A percentile compares a stretch with the other conserved stretches of the same genome.
Conservation (phyloP, 2,113 vertebrate species). For the Mionectes macconnelli region DNA sequence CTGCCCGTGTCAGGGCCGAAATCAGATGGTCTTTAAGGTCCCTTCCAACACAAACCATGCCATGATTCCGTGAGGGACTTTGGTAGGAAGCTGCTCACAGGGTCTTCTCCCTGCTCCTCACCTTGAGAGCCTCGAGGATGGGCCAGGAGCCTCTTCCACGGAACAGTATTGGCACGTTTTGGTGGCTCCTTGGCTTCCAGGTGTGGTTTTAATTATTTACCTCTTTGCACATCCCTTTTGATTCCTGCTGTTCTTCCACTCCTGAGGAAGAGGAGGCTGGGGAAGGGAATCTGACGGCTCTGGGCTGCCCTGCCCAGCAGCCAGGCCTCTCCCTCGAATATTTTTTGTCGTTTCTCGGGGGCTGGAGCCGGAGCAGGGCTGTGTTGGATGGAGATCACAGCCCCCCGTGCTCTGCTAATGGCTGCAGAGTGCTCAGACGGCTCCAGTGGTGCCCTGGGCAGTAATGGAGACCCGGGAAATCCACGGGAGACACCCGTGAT, state of each 20-base stretch:
- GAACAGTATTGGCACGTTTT: accelerated
- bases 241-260: neutral
- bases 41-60: neutral
- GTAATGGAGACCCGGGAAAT: neutral
- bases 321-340: neutral
- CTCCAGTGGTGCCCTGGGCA: neutral
- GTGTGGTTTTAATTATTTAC: neutral
- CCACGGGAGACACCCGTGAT: neutral
- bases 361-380: neutral
- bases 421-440: neutral
- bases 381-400: neutral
- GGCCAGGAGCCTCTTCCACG: neutral
- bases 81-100: neutral
- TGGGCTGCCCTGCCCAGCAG: neutral
- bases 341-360: neutral
- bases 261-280: neutral
- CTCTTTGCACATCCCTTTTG: neutral
- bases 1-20: neutral
- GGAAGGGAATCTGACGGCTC: accelerated
- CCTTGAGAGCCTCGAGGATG: neutral
- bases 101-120: neutral
- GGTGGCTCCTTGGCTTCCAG: neutral
- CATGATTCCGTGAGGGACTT: neutral
- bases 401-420: neutral
- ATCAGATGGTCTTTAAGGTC: neutral